Base-by-base conservation (phyloP, 2,888 invertebrate genomes). In the Drosophila anceps region DNA sequence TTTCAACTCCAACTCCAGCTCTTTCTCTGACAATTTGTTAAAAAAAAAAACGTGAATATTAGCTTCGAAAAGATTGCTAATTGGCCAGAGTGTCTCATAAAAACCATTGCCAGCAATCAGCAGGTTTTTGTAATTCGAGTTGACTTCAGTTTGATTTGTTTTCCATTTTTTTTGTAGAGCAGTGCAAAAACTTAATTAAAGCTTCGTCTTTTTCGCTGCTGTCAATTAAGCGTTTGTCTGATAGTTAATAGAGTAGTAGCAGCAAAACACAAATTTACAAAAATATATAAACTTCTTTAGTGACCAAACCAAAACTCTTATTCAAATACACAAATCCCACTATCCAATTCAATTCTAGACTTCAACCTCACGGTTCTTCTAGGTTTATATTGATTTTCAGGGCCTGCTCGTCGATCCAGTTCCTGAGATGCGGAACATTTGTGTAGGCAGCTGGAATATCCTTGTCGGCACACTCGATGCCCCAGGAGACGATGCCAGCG, bases 381-480 rank as follows among this genome's bases (percentile, higher is more conserved):
- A 73, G 29, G 1, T 74, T 59, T 0, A 91, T 31, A 9, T 71
- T 73, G n/a, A 64, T 68, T 24, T 62, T 70, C 0, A 60, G 43
- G 1, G 74, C 39, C 37, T 81, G 61, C 1, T 79, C 74, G 79
- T 95, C 95, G 74, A 97, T 95, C 97, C 97, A 97, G 31, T 92
- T 91, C 0, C 95, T 93, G 3, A 95, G 93, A 35, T 93, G 88
- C 0, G 95, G 94, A 0, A 97, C 94, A 88, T 96, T 95, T 0
- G 95, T 95, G 86, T 97, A 97, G 0, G 96, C 96, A 0, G 96
- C 96, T 0, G 96, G 96, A 15, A 94, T 94, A 24, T 94, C 93
- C 63, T 94, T 93, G 0, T 91, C 92, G 0, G 96, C 96, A 79
- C 97, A 97, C 0, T 96, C 95, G 67, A 97, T 95, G 29, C 97